phyloP scores from a whole-genome alignment of 2,113 vertebrate species.

The Jaculus jaculus region DNA sequence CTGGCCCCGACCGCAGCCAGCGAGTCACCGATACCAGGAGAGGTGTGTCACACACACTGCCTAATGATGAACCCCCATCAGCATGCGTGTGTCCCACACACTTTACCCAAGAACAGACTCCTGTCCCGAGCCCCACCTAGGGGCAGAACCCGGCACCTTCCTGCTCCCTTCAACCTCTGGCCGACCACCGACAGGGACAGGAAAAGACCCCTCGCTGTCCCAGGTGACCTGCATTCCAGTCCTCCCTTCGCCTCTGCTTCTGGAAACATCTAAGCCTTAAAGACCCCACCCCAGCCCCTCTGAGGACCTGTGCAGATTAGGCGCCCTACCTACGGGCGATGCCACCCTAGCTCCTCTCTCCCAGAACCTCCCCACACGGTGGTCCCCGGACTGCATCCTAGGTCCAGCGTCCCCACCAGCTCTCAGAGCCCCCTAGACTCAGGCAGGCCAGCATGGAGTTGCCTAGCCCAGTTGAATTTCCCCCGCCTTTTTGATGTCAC shows the following conservation, averaged over 20 bases:
- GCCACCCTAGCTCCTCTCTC: rapidly evolving
- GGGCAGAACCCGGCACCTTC: neutral
- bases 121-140: neutral
- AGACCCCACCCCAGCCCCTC: rapidly evolving
- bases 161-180: too few species aligned
- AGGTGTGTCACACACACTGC: neutral
- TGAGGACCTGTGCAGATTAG: neutral
- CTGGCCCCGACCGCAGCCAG: neutral
- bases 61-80: rapidly evolving
- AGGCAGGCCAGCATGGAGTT: neutral
- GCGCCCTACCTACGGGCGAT: rapidly evolving
- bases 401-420: too few species aligned
- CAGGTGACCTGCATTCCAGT: rapidly evolving
- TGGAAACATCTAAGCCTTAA: neutral
- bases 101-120: neutral
- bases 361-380: too few species aligned
- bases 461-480: slow-evolving; percentile 86
- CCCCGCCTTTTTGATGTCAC: slow-evolving; percentile 90
- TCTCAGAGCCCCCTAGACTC: too few species aligned
- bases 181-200: neutral
- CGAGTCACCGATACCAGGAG: neutral
- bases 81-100: too few species aligned
- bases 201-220: neutral
- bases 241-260: rapidly evolving
- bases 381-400: rapidly evolving